phyloP scores from a whole-genome alignment of 2,113 vertebrate genomes.

The Otolemur garnettii region DNA sequence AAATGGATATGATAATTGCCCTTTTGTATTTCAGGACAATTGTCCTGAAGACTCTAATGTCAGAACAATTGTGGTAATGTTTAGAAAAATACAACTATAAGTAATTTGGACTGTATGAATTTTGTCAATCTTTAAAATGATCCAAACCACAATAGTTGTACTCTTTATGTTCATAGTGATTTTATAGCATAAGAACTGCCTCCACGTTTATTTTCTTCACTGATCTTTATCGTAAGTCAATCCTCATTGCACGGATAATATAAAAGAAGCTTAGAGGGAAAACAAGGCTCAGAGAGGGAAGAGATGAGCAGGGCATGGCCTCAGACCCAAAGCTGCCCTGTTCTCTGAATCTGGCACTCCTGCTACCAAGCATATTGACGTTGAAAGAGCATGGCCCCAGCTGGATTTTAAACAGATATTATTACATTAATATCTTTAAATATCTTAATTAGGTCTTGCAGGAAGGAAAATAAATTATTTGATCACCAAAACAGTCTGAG shows the following conservation, averaged over 20 bases:
- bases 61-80: not conserved
- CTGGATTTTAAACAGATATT: conserved; percentile 30
- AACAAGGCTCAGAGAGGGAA: not conserved
- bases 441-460: conserved; percentile 65
- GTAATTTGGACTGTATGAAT: not conserved
- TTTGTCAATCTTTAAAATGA: not conserved
- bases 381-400: not conserved
- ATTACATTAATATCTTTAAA: conserved; percentile 47
- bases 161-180: not conserved
- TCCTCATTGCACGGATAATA: not conserved
- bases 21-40: not conserved
- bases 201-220: not conserved
- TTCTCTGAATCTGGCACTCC: not conserved
- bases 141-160: not conserved
- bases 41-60: not conserved
- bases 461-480: conserved; percentile 67
- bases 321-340: not conserved
- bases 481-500: conserved; percentile 23
- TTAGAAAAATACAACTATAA: conserved; percentile 6
- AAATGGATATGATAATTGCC: not conserved
- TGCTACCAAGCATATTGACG: not conserved
- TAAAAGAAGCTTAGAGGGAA: not conserved
- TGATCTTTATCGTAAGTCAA: not conserved
- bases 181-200: not conserved
- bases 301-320: fast-evolving